Base-by-base conservation (phyloP, 2,113 vertebrate species). In the Odocoileus virginianus region DNA sequence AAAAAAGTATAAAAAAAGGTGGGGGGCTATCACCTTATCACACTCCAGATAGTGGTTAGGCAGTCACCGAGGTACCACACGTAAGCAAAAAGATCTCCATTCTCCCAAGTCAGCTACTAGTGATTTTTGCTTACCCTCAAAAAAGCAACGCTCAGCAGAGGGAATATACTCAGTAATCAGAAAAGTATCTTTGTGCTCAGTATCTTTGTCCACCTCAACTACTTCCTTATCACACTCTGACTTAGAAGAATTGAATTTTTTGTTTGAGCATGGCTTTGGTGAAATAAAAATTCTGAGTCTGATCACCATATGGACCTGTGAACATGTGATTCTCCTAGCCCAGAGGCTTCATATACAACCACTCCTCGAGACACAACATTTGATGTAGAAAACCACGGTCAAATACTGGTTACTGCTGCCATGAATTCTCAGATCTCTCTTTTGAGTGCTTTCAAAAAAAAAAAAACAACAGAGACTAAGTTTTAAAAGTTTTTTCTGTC, bases 31-130 rank as follows among this genome's bases (percentile, higher is more conserved):
- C 82, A 81, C 13, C 33, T 97, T 87, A 79, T 78, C 91, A 55
- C 45, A 12, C 5, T 57, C 40, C 52, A 13, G 7, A n/a, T 84
- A 27, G 33, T 82, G 52, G 50, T 50, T 74, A 88, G 45, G 57
- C 43, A 87, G 67, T 55, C 57, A 64, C 78, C 76, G 30, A 93
- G 27, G 86, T 91, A 84, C 64, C 93, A 86, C 52, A 54, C 0
- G 0, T 15, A 93, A 61, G 83, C 93, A 92, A 91, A 74, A 93
- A 95, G 81, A 91, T 79, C 89, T 78, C 71, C 30, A 9, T 96
- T 97, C 85, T 95, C 83, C 47, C 78, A 89, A 76, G 55, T 97
- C 96, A 97, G 93, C 96, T 94, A 45, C 82, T 57, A 43, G 64
- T 93, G 85, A 95, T 67, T 90, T 96, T 81, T 96, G 81, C 81